These are phyloP conservation scores for Thalassoma bifasciatum DNA, from an alignment of 2,113 vertebrate species.

Conservation along the genomic window DNA sequence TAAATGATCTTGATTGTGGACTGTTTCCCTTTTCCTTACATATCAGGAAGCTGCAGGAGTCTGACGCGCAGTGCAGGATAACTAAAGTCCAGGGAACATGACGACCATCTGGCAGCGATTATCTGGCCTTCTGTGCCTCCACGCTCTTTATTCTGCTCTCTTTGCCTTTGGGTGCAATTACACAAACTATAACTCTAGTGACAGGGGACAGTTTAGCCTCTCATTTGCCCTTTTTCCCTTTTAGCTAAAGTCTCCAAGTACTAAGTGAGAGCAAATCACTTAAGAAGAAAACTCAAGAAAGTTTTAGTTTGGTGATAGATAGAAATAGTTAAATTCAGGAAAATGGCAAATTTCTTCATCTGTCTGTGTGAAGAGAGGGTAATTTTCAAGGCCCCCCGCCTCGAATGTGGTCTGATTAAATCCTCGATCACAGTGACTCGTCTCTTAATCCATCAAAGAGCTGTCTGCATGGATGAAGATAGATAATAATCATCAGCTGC, in stretches of 20 bases:
- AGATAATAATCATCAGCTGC: neutral
- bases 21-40: too few species aligned
- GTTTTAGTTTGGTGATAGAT: too few species aligned
- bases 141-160: constrained; percentile 5
- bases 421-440: constrained; percentile 52
- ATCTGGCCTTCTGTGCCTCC: constrained; percentile 6
- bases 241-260: neutral
- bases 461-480: constrained; percentile 16
- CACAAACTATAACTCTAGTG: constrained; percentile 14
- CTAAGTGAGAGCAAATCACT: neutral
- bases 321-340: too few species aligned
- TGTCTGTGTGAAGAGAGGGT: too few species aligned
- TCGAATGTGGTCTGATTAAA: constrained; percentile 43
- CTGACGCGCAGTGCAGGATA: constrained; percentile 4
- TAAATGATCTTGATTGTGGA: too few species aligned
- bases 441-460: constrained; percentile 47
- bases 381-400: too few species aligned
- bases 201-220: neutral
- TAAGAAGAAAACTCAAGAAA: neutral
- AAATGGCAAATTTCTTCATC: neutral
- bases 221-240: neutral
- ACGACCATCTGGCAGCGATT: constrained; percentile 58
- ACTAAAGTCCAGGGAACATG: constrained; percentile 18
- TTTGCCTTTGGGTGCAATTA: constrained; percentile 22
- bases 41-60: constrained; percentile 4